These are phyloP conservation scores for Xiphophorus maculatus DNA, from an alignment of 2,113 vertebrate species.

Conservation along the genomic window DNA sequence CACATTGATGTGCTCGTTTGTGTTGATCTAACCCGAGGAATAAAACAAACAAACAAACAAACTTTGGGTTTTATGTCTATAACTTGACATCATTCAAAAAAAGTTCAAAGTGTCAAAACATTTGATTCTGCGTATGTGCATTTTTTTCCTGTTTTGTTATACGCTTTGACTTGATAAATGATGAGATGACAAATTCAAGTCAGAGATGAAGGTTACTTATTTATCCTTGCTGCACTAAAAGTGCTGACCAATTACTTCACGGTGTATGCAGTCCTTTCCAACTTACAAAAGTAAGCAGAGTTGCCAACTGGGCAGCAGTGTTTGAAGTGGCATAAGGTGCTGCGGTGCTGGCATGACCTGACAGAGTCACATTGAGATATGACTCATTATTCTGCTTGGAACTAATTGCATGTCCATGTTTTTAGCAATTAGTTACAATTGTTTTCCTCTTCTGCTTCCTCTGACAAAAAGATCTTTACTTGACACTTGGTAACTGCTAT, in stretches of 20 bases:
- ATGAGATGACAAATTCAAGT: not conserved
- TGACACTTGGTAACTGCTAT: too few relatives aligned
- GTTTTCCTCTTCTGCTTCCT: conserved; percentile 25
- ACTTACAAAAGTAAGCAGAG: conserved; percentile 9
- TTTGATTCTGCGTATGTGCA: not conserved
- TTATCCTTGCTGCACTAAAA: conserved; percentile 12
- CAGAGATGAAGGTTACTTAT: conserved; percentile 2
- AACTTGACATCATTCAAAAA: not conserved
- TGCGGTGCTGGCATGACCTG: conserved; percentile 23
- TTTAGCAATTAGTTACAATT: conserved; percentile 42
- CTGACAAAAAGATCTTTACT: conserved; percentile 11
- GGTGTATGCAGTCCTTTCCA: conserved; percentile 5
- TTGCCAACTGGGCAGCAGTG: conserved; percentile 37
- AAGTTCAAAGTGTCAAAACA: not conserved
- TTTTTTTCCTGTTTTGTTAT: not conserved
- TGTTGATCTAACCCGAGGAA: too few relatives aligned
- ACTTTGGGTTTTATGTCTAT: too few relatives aligned
- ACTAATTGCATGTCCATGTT: conserved; percentile 47
- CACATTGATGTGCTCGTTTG: not conserved
- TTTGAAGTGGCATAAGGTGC: conserved; percentile 49
- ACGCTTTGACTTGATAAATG: not conserved
- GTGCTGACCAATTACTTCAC: conserved; percentile 3
- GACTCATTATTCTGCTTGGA: conserved; percentile 60
- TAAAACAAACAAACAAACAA: too few relatives aligned
- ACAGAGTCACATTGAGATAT: conserved; percentile 60